These are phyloP conservation scores for Pygoscelis antarcticus DNA, from an alignment of 2,113 vertebrate species.

Conservation along the genomic window DNA sequence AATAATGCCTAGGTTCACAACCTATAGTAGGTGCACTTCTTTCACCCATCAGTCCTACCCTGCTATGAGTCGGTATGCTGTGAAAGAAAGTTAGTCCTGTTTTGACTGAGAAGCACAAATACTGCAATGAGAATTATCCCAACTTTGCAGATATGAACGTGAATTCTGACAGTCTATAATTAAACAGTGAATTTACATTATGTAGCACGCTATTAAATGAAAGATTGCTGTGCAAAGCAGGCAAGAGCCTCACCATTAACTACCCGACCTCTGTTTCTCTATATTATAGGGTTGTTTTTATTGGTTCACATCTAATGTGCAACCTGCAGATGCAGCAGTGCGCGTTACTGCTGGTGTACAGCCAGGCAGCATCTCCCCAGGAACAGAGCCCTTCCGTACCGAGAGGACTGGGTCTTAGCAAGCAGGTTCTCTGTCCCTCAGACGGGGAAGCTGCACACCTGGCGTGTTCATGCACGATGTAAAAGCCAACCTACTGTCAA, in stretches of 20 bases:
- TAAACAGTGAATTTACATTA: neutral
- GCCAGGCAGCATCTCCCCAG: neutral
- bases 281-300: rapidly evolving
- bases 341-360: rapidly evolving
- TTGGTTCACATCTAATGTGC: rapidly evolving
- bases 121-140: neutral
- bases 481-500: neutral
- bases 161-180: neutral
- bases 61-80: rapidly evolving
- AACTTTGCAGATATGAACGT: neutral
- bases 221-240: neutral
- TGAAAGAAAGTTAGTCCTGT: neutral
- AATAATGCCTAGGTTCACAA: neutral
- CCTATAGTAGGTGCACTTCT: neutral
- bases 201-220: neutral
- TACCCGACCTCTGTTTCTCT: neutral
- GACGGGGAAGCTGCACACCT: neutral
- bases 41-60: neutral
- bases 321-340: neutral
- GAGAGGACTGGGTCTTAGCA: rapidly evolving
- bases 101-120: neutral
- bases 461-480: rapidly evolving
- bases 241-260: neutral
- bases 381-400: rapidly evolving
- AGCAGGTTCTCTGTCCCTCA: neutral